Conservation (phyloP, 2,113 vertebrate species). For the Rhinolophus sinicus region DNA sequence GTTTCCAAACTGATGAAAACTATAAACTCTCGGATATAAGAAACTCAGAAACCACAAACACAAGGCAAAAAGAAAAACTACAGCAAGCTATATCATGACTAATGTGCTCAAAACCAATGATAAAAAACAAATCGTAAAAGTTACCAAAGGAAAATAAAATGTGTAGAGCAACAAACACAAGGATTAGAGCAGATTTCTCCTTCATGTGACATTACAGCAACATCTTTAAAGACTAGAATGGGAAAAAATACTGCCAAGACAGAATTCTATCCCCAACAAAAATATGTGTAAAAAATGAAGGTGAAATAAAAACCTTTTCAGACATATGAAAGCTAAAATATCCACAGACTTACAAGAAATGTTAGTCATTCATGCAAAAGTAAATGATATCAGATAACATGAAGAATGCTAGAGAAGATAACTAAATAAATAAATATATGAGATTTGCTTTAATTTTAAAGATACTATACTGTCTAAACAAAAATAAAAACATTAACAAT, state of each 20-base stretch:
- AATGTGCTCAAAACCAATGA: neutral
- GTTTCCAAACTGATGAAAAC: neutral
- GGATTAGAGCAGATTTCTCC: neutral
- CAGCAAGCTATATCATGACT: neutral
- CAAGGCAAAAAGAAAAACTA: neutral
- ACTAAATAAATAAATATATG: neutral
- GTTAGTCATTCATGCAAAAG: neutral
- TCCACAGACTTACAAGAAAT: neutral
- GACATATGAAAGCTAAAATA: neutral
- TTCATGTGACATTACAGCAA: neutral
- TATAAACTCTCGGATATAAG: neutral
- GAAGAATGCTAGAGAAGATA: neutral
- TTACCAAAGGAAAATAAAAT: neutral
- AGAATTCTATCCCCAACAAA: neutral
- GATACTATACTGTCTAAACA: neutral
- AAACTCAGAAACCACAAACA: constrained; percentile 1
- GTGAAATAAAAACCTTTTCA: neutral
- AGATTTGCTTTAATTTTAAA: neutral
- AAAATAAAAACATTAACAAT: neutral
- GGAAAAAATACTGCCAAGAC: neutral
- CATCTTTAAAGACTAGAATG: neutral
- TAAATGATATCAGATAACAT: neutral
- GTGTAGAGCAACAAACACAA: neutral
- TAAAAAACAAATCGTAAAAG: constrained; percentile 10
- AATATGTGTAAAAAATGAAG: neutral